These are phyloP conservation scores for Aphis gossypii DNA, from an alignment of 1,140 invertebrate genomes.

Conservation along the genomic window DNA sequence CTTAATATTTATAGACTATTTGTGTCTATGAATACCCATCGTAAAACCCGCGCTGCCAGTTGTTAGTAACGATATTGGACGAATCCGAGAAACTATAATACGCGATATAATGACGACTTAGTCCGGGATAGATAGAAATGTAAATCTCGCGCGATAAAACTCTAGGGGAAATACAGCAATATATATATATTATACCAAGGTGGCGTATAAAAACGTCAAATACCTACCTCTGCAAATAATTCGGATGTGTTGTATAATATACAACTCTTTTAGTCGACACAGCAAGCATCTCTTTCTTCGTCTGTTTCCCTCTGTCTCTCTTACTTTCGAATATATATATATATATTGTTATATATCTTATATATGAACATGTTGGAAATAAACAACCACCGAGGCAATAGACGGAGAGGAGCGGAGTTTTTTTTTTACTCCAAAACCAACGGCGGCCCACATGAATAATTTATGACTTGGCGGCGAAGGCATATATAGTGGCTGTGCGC, in stretches of 20 bases:
- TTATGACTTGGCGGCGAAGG: slow-evolving; percentile 32
- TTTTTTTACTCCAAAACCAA: slow-evolving; percentile 34
- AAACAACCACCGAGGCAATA: slow-evolving; percentile 22
- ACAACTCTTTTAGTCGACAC: slow-evolving; percentile 37
- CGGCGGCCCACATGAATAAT: slow-evolving; percentile 42
- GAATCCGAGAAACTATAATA: neutral
- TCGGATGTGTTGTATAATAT: neutral
- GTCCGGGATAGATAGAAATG: neutral
- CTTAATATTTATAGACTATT: neutral
- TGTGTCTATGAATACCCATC: neutral
- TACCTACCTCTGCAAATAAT: slow-evolving; percentile 22
- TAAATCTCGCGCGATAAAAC: neutral
- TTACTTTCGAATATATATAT: neutral
- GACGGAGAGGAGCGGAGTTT: neutral
- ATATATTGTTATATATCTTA: neutral
- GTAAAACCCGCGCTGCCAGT: neutral
- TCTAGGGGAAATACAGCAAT: neutral
- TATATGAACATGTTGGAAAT: slow-evolving; percentile 46
- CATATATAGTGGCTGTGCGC: neutral
- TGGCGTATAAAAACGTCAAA: neutral
- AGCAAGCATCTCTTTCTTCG: neutral
- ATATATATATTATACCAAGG: neutral
- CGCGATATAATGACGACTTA: neutral
- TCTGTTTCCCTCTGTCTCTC: neutral
- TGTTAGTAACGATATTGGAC: neutral